Evolutionary conservation across 2,797 vertebrate genomes (phyloP), one percentile per base, ranked within the genome.

Genomic region (Meda fulgida): DNA sequence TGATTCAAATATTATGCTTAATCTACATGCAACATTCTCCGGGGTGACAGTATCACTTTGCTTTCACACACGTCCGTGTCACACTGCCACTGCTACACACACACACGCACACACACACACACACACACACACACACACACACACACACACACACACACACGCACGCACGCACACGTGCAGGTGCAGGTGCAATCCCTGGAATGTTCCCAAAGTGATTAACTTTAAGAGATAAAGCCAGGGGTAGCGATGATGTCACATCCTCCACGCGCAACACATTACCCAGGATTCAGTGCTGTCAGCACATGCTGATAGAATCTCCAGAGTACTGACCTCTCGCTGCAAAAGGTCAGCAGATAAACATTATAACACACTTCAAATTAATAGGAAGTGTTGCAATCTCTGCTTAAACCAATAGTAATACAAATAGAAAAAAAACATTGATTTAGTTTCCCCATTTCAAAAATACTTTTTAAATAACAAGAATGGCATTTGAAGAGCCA

Each of bases 321-420:
- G 93, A 91, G 92, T 90, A 91, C 93, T 94, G 91, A 94, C 93
- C 93, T 93, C 92, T 92, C 91, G 86, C 90, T 92, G 91, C 93
- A 90, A 92, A 91, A 91, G 92, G 93, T 94, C 94, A 94, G 92
- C 93, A 93, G 92, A 93, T 93, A 93, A 93, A 94, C 89, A 90
- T 92, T 91, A 86, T 86, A 83, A 89, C 87, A 82, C 81, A 65
- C 71, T 21, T 66, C 5, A 18, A 48, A 73, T 73, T 72, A 63
- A 73, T 40, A 60, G 38, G 19, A 31, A 72, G 69, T 72, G 67
- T 43, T 60, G 38, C 38, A 31, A 63, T 53, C 23, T 48, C 26
- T 63, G 38, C 9, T 72, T 36, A 66, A 76, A 51, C 8, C 14
- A 53, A 66, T 5, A 46, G 51, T 19, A 14, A 63, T 3, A 29